phyloP scores from a whole-genome alignment of 2,888 invertebrate genomes.

The Thelaira solivaga region DNA sequence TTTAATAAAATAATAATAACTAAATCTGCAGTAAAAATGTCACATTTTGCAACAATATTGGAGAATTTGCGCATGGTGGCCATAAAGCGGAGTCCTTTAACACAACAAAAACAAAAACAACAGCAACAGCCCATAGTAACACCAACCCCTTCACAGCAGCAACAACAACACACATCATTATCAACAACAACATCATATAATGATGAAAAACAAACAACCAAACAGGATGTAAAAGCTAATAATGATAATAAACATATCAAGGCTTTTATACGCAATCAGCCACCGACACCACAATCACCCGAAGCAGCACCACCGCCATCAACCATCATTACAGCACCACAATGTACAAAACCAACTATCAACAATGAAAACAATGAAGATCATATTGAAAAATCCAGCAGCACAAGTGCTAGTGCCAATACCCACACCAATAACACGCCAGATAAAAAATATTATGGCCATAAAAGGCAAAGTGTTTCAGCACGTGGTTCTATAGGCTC shows the following conservation, averaged over 20 bases:
- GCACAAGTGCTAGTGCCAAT: slow-evolving; percentile 12
- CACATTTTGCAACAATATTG: slow-evolving; percentile 75
- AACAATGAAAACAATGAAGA: slow-evolving; percentile 33
- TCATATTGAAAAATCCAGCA: slow-evolving; percentile 3
- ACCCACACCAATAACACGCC: neutral
- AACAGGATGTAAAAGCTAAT: slow-evolving; percentile 10
- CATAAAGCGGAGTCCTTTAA: slow-evolving; percentile 68
- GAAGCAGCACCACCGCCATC: slow-evolving; percentile 50
- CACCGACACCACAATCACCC: slow-evolving; percentile 52
- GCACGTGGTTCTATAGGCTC: slow-evolving; percentile 62
- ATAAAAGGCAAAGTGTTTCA: slow-evolving; percentile 66
- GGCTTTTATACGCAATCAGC: slow-evolving; percentile 51
- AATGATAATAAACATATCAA: slow-evolving; percentile 54
- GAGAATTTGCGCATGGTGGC: slow-evolving; percentile 75
- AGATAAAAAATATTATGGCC: slow-evolving; percentile 42
- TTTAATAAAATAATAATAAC: neutral
- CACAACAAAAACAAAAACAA: slow-evolving; percentile 57
- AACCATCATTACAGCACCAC: slow-evolving; percentile 13
- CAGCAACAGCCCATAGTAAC: slow-evolving; percentile 35
- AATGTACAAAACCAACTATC: slow-evolving; percentile 23
- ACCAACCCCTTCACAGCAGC: slow-evolving; percentile 63
- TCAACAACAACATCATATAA: neutral
- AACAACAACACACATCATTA: slow-evolving; percentile 24
- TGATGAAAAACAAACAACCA: neutral
- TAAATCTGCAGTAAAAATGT: slow-evolving; percentile 69